Evolutionary conservation across 2,888 invertebrate species (phyloP), one percentile per base, ranked within the genome.

Genomic region (Lottia gigantea): DNA sequence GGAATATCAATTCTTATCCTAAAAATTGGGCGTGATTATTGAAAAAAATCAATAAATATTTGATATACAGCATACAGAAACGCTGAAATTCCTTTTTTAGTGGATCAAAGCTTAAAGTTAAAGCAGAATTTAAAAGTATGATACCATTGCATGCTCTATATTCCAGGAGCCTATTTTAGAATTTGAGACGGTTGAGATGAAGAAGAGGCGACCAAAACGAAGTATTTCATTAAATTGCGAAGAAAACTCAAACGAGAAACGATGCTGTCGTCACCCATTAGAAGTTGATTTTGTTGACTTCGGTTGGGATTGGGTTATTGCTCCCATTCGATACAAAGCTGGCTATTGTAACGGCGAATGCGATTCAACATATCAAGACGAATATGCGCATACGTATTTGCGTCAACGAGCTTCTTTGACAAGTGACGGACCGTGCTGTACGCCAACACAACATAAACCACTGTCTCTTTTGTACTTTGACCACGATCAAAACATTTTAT

Each of bases 221-320:
- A 92, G 96, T 85, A 91, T 94, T 68, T 94, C 94, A 31, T 91
- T 95, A 85, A 94, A 94, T 87, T 97, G 97, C 90, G 93, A 94
- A 71, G 95, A 95, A 81, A 92, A 92, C 79, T 92, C 92, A 14
- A 91, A 93, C 79, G 95, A 96, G 84, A 92, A 93, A 45, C 92
- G 95, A 64, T 98, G 98, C 90, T 98, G 98, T 87, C 93, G 97
- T 6, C 97, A 96, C 89, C 96, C 97, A 0, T 91, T 98, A 62
- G 93, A 93, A 16, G 95, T 98, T 19, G 95, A 97, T 90, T 98
- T 98, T 88, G 94, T 95, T 80, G 93, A 94, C 85, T 96, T 98
- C 86, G 97, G 97, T 40, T 98, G 97, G 96, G 95, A 97, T 87
- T 98, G 97, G 93, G 95, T 98, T 83, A 95, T 98, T 72, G 97